Conservation (phyloP, 2,797 vertebrate genomes). For the Bovichtus diacanthus region DNA sequence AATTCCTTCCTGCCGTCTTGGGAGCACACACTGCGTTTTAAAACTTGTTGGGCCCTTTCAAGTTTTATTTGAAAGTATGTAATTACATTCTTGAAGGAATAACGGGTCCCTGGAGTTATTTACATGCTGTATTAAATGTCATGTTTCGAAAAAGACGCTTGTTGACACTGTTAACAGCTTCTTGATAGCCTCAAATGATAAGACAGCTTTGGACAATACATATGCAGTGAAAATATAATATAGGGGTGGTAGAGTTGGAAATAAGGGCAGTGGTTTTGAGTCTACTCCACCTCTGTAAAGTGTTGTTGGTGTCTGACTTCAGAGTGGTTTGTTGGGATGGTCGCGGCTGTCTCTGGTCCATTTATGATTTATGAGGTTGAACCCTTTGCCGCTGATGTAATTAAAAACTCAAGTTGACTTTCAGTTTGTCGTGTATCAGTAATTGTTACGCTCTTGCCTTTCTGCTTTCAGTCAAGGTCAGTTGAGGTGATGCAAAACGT, state of each 20-base stretch:
- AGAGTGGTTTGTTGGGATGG: constrained; percentile 6
- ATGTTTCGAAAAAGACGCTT: constrained; percentile 92
- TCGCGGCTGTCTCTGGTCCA: constrained; percentile 25
- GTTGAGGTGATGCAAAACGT: constrained; percentile 18
- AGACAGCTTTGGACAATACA: constrained; percentile 54
- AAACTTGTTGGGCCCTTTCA: constrained; percentile 99
- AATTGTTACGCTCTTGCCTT: constrained; percentile 7
- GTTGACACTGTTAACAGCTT: constrained; percentile 87
- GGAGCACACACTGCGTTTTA: constrained; percentile 96
- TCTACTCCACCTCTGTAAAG: constrained; percentile 13
- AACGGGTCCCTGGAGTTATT: constrained; percentile 95
- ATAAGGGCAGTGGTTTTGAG: constrained; percentile 29
- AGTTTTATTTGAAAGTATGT: constrained; percentile 99
- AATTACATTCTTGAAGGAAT: constrained; percentile 99
- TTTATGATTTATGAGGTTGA: constrained; percentile 40
- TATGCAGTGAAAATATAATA: constrained; percentile 62
- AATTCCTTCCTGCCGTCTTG: constrained; percentile 95
- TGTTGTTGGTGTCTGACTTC: constrained; percentile 48
- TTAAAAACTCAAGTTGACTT: constrained; percentile 19
- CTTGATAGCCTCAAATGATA: constrained; percentile 62
- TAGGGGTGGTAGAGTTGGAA: constrained; percentile 29
- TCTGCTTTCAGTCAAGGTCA: constrained; percentile 8
- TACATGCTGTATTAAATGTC: constrained; percentile 97
- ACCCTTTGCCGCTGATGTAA: constrained; percentile 17
- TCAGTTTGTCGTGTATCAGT: constrained; percentile 27